phyloP scores from a whole-genome alignment of 2,888 invertebrate species.

The Oxytorus armatus region DNA sequence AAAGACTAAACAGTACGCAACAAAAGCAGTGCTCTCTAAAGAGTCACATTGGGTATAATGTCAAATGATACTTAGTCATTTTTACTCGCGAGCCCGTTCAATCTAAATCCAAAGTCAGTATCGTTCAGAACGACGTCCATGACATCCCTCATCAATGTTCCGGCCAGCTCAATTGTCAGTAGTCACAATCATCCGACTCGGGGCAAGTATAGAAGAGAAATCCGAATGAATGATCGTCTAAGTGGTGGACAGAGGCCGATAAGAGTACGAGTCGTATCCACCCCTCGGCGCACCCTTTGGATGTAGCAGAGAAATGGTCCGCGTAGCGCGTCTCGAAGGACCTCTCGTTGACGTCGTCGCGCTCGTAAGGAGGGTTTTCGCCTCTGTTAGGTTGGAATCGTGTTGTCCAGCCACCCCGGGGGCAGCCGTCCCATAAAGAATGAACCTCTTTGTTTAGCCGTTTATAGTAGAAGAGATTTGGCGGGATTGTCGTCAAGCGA shows the following conservation, averaged over 20 bases:
- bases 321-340: slow-evolving; percentile 55
- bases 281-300: slow-evolving; percentile 51
- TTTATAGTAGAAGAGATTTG: slow-evolving; percentile 84
- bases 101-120: slow-evolving; percentile 8
- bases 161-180: slow-evolving; percentile 33
- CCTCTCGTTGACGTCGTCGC: slow-evolving; percentile 45
- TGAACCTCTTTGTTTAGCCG: slow-evolving; percentile 84
- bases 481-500: slow-evolving; percentile 82
- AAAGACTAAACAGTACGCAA: not conserved
- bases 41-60: too few species aligned
- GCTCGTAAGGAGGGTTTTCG: slow-evolving; percentile 49
- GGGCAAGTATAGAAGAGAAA: slow-evolving; percentile 61
- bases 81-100: not conserved
- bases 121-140: slow-evolving; percentile 12
- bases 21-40: not conserved
- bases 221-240: slow-evolving; percentile 81
- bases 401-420: slow-evolving; percentile 57
- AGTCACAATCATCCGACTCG: slow-evolving; percentile 64
- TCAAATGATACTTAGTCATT: not conserved
- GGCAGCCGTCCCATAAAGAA: slow-evolving; percentile 76
- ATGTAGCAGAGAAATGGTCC: slow-evolving; percentile 36
- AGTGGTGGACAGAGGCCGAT: slow-evolving; percentile 82
- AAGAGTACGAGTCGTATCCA: slow-evolving; percentile 72
- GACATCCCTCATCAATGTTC: slow-evolving; percentile 45
- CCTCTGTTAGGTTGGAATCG: slow-evolving; percentile 50